Evolutionary conservation across 2,888 invertebrate genomes (phyloP), one percentile per base, ranked within the genome.

Genomic region (Antheraea assamensis): DNA sequence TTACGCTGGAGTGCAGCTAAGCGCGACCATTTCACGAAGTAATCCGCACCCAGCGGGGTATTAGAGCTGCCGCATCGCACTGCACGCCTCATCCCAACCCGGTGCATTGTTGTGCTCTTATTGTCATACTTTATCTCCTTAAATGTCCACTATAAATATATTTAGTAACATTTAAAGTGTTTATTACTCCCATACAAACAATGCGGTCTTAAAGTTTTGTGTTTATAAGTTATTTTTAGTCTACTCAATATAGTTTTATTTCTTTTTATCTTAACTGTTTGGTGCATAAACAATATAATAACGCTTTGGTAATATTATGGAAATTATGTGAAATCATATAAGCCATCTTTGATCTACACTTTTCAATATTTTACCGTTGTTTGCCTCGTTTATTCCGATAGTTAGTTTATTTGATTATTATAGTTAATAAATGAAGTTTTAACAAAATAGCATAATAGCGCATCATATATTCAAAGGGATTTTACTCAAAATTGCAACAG

Each of bases 1-100:
- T 90, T 85, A 88, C 88, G 87, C 83, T 80, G 85, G 84, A 88
- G 87, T 88, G 90, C 85, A 86, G 86, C 85, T 90, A 88, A 90
- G 88, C 88, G 87, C 86, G 85, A 89, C 90, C 88, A 89, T 88
- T 90, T 86, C 88, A 90, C 86, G 88, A 87, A 88, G 87, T 92
- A 92, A 92, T 92, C 92, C 91, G 85, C 87, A 87, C 88, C 87
- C 83, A 75, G 86, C 86, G 87, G 79, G 88, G 91, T 87, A 91
- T 92, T 92, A 92, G 88, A 84, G 72, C 83, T 75, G 78, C 76
- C 76, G 76, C 78, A 75, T 75, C 58, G 35, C 58, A n/a, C 58
- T 58, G 58, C 42, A 70, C 35, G 35, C 73, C 70, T 61, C 70
- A 74, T 74, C 71, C 76, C 78, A 75, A 74, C 81, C 78, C 83